Percentiles rank a stretch among this genome's conserved stretches.
These are phyloP conservation scores for Drosophila bifasciata DNA, from an alignment of 1,140 invertebrate genomes.

Conservation along the genomic window DNA sequence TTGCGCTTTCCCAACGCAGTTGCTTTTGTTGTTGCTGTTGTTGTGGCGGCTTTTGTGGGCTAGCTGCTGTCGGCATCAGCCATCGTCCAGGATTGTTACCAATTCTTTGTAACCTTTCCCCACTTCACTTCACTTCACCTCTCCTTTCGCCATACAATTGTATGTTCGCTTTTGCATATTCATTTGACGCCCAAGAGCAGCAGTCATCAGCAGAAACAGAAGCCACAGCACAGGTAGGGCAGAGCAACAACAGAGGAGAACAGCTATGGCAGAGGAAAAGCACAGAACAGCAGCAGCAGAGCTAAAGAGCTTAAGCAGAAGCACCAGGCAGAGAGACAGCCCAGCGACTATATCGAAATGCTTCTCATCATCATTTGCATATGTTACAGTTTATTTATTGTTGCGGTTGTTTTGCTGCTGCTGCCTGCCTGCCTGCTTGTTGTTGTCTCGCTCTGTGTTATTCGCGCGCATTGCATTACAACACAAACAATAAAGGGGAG, in stretches of 20 bases:
- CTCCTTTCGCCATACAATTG: too few relatives aligned
- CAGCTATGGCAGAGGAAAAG: too few relatives aligned
- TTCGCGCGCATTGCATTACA: constrained; percentile 71
- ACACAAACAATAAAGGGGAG: not conserved
- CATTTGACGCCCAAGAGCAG: constrained; percentile 38
- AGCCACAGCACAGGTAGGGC: not conserved
- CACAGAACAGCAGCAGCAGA: not conserved
- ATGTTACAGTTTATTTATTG: constrained; percentile 82
- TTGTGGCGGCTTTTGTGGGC: constrained; percentile 17
- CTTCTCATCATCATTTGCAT: constrained; percentile 82
- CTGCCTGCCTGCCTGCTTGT: constrained; percentile 4
- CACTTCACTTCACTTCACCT: constrained; percentile 32
- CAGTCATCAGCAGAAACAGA: constrained; percentile 19
- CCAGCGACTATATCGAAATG: constrained; percentile 47
- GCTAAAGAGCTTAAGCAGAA: constrained; percentile 9
- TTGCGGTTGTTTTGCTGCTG: constrained; percentile 52
- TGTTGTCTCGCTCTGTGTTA: constrained; percentile 27
- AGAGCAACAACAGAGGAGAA: too few relatives aligned
- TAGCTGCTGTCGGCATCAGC: constrained; percentile 9
- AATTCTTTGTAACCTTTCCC: constrained; percentile 2
- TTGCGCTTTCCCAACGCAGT: constrained; percentile 35
- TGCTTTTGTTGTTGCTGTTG: not conserved
- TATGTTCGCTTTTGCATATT: constrained; percentile 38
- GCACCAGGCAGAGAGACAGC: constrained; percentile 3
- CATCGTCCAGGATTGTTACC: not conserved